phyloP scores from a whole-genome alignment of 2,797 vertebrate genomes.

The Natrix natrix region DNA sequence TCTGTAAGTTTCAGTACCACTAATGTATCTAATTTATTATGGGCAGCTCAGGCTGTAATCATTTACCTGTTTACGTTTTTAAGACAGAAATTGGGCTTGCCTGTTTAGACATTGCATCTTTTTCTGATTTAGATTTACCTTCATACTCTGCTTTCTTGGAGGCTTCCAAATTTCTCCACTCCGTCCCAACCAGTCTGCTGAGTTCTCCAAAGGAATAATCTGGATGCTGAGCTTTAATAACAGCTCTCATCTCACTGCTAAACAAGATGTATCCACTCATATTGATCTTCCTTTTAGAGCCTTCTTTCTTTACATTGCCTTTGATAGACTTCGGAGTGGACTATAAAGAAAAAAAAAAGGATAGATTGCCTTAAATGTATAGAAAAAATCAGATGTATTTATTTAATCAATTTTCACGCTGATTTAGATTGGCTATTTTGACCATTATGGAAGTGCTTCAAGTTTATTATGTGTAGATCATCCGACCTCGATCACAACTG shows the following conservation, averaged over 20 bases:
- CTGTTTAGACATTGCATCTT: conserved; percentile 25
- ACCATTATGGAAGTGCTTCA: neutral
- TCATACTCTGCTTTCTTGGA: conserved; percentile 97
- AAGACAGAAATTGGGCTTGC: neutral
- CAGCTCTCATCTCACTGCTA: conserved; percentile 98
- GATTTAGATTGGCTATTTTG: neutral
- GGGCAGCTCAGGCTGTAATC: conserved; percentile 22
- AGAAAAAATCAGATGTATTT: neutral
- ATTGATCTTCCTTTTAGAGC: conserved; percentile 97
- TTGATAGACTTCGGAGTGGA: conserved; percentile 94
- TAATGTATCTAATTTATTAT: neutral
- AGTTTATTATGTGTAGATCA: neutral
- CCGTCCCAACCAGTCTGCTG: conserved; percentile 96
- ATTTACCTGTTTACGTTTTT: neutral
- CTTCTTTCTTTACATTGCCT: conserved; percentile 93
- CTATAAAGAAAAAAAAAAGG: conserved; percentile 69
- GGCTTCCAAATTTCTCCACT: conserved; percentile 97
- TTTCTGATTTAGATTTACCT: conserved; percentile 76
- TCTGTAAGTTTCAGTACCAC: neutral
- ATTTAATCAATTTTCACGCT: neutral
- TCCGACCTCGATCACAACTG: neutral
- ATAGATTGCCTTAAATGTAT: conserved; percentile 50
- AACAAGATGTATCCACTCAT: conserved; percentile 99
- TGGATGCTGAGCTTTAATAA: conserved; percentile 97
- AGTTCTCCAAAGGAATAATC: conserved; percentile 98